Evolutionary conservation across 2,113 vertebrate genomes (phyloP).

Genomic region (Bothrops jararaca): DNA sequence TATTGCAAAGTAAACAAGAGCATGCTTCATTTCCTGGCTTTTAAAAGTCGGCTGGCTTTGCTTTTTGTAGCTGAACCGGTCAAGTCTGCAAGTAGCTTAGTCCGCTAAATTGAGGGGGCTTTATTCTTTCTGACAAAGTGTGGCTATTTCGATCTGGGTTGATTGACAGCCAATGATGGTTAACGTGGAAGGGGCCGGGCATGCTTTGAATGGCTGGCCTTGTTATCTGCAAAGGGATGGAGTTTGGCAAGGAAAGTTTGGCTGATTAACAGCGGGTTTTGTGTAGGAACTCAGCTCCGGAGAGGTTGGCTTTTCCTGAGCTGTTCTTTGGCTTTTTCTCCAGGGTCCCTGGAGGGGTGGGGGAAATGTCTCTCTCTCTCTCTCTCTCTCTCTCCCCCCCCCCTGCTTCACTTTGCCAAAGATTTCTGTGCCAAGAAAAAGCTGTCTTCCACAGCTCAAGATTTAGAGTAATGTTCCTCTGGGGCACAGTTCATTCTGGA

Average conservation of each 20-base stretch:
- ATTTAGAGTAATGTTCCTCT: neutral
- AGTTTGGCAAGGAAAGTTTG: neutral
- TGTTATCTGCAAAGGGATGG: neutral
- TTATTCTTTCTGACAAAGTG: constrained; percentile 12
- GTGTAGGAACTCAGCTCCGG: neutral
- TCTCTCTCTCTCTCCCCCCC: neutral
- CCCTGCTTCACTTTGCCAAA: neutral
- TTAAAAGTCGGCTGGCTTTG: neutral
- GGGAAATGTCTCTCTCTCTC: neutral
- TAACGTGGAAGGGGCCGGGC: neutral
- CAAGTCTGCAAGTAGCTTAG: constrained; percentile 1
- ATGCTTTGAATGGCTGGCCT: constrained; percentile 18
- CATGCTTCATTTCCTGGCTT: neutral
- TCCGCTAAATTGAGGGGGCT: neutral
- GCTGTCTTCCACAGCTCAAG: neutral
- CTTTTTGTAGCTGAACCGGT: neutral
- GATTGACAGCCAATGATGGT: constrained; percentile 24
- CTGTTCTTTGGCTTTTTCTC: neutral
- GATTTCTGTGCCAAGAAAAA: neutral
- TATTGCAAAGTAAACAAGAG: neutral
- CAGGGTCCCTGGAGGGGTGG: neutral
- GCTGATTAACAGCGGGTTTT: neutral
- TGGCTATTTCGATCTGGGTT: neutral
- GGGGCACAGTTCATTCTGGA: neutral
- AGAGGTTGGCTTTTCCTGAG: neutral